These are phyloP conservation scores for Catharus minimus DNA, from an alignment of 2,113 vertebrate species.

Conservation along the genomic window DNA sequence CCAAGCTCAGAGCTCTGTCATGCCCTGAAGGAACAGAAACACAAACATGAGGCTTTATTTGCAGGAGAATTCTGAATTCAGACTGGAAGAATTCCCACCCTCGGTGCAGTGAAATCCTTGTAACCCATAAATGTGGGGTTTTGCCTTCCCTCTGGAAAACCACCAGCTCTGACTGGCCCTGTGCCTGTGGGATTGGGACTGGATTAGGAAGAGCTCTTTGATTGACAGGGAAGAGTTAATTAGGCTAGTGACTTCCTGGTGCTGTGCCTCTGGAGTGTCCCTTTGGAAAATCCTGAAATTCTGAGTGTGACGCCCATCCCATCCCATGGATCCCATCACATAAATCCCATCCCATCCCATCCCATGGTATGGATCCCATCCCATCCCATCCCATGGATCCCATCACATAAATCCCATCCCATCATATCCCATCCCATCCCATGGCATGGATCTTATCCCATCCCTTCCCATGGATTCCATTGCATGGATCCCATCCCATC, in stretches of 20 bases:
- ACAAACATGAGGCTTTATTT: not conserved
- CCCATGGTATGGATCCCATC: no score
- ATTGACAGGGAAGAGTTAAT: not conserved
- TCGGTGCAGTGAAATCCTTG: accelerated
- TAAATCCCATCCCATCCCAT: not conserved
- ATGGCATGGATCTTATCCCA: no score
- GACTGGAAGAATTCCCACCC: not conserved
- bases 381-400: no score
- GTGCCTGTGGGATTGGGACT: not conserved
- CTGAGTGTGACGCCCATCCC: not conserved
- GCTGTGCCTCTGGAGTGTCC: no score
- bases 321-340: not conserved
- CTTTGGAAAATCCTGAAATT: not conserved
- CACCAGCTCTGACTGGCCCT: not conserved
- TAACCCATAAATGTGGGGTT: not conserved
- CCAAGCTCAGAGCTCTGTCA: not conserved
- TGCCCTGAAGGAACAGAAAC: not conserved
- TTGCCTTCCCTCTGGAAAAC: not conserved
- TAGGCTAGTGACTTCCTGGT: not conserved
- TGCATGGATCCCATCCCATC: no score
- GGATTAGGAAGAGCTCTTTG: not conserved
- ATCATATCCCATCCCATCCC: no score
- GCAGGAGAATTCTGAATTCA: not conserved
- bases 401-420: no score
- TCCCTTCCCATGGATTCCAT: no score